Evolutionary conservation across 2,797 vertebrate species (phyloP).

Genomic region (Typhlichthys subterraneus): DNA sequence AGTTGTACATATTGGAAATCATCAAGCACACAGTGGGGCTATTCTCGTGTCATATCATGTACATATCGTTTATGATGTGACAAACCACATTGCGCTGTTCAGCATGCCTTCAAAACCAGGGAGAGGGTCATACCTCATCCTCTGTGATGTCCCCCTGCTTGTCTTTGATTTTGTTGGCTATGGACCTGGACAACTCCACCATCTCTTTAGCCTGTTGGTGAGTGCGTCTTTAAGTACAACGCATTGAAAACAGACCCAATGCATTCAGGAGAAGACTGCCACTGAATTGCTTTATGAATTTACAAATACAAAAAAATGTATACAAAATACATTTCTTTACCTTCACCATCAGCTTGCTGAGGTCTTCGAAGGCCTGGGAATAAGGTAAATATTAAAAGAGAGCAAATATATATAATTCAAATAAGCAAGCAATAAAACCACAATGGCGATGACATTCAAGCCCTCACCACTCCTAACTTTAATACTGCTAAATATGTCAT

Average conservation of each 20-base stretch:
- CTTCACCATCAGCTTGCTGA: constrained; percentile 98
- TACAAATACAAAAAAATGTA: constrained; percentile 3
- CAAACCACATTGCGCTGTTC: not conserved
- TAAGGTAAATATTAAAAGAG: constrained; percentile 8
- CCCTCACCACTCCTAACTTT: constrained; percentile 4
- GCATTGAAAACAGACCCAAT: not conserved
- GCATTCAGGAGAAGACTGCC: not conserved
- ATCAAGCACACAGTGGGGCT: not conserved
- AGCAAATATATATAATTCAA: constrained; percentile 26
- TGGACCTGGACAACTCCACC: constrained; percentile 96
- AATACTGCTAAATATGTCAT: not conserved
- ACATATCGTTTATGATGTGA: too few species aligned
- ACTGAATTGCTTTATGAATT: constrained; percentile 4
- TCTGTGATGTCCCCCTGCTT: constrained; percentile 98
- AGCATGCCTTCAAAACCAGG: not conserved
- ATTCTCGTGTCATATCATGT: not conserved
- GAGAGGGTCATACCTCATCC: constrained; percentile 85
- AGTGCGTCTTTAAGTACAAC: constrained; percentile 24
- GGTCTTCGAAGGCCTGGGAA: constrained; percentile 96
- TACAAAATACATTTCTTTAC: constrained; percentile 66
- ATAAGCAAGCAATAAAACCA: constrained; percentile 38
- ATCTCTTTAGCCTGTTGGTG: constrained; percentile 94
- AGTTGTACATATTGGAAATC: not conserved
- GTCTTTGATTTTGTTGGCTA: constrained; percentile 98
- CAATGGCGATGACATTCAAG: not conserved